phyloP scores from a whole-genome alignment of 2,113 vertebrate genomes.

The Alligator sinensis region DNA sequence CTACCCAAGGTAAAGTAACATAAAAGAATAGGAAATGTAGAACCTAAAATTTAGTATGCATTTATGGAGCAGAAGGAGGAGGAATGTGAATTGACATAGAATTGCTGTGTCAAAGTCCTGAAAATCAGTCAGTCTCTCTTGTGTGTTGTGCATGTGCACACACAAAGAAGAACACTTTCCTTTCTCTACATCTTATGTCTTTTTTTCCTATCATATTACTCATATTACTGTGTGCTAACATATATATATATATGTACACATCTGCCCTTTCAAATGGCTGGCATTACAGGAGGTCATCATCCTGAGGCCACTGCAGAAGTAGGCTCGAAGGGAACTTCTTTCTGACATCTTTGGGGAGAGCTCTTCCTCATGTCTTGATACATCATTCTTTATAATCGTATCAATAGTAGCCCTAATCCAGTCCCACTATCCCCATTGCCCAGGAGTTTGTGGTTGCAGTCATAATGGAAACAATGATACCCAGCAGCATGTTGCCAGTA shows the following conservation, averaged over 20 bases:
- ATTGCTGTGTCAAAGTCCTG: neutral
- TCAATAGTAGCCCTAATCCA: no score
- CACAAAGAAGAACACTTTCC: no score
- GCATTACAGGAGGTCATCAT: neutral
- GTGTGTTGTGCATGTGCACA: neutral
- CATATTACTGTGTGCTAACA: accelerated
- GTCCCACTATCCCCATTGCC: no score
- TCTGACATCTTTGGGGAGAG: no score
- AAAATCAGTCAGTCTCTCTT: neutral
- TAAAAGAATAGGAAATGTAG: neutral
- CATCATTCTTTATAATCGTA: no score
- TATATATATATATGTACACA: neutral
- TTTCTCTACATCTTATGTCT: neutral
- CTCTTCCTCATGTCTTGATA: no score
- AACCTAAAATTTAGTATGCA: neutral
- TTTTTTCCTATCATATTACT: neutral
- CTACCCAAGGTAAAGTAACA: neutral
- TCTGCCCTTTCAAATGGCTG: neutral
- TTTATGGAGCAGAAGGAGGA: neutral
- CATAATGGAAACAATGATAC: no score
- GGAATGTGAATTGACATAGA: neutral
- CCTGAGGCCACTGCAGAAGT: no score
- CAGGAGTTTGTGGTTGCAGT: no score
- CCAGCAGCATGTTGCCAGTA: no score
- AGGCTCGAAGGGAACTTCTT: no score